These are phyloP conservation scores for Brienomyrus longianalis DNA, from an alignment of 2,113 vertebrate species.

Conservation along the genomic window DNA sequence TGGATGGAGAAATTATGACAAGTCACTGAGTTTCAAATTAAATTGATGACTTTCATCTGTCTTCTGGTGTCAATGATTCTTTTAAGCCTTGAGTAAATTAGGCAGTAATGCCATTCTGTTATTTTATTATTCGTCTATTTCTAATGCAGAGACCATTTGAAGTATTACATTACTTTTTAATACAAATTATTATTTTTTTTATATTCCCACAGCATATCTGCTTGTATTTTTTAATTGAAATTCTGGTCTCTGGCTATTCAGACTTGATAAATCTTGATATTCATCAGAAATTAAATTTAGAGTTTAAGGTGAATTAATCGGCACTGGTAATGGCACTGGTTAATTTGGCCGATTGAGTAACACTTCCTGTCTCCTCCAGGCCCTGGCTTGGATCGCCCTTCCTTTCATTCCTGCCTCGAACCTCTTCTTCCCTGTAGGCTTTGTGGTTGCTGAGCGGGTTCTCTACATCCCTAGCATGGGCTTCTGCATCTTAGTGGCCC, in stretches of 20 bases:
- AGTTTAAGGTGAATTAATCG: neutral
- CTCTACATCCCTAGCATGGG: conserved; percentile 98
- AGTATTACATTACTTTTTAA: neutral
- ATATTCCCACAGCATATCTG: neutral
- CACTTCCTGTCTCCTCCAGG: conserved; percentile 56
- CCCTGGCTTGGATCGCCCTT: conserved; percentile 83
- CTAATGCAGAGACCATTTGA: neutral
- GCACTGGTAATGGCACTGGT: neutral
- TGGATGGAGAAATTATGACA: neutral
- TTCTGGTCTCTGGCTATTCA: neutral
- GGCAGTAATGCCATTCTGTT: neutral
- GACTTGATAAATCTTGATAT: neutral
- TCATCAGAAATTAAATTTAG: neutral
- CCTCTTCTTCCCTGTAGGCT: conserved; percentile 97
- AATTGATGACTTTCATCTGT: neutral
- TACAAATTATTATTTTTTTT: neutral
- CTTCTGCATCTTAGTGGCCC: conserved; percentile 89
- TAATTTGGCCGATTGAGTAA: neutral
- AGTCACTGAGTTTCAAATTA: neutral
- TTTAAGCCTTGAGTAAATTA: neutral
- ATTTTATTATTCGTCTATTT: neutral
- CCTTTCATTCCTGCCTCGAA: conserved; percentile 96
- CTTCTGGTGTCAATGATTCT: neutral
- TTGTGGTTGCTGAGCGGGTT: conserved; percentile 92
- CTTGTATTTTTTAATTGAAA: neutral